These are phyloP conservation scores for Oncorhynchus kisutch DNA, from an alignment of 2,113 vertebrate species.

Conservation along the genomic window DNA sequence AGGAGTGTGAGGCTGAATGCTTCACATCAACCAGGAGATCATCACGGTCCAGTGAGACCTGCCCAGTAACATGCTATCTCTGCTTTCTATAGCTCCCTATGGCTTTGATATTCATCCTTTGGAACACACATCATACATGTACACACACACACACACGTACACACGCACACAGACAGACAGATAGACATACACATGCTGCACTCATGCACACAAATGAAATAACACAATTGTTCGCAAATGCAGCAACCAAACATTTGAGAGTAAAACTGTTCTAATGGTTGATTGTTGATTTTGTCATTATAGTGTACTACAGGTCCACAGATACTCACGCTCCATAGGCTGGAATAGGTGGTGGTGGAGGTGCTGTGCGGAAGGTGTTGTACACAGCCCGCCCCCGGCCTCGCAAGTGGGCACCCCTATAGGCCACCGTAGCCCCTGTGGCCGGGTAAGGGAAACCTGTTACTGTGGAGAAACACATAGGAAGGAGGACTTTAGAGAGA, in stretches of 20 bases:
- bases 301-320: background rate
- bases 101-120: conserved; percentile 46
- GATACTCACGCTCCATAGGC: conserved; percentile 92
- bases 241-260: too few species aligned
- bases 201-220: background rate
- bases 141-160: background rate
- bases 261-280: background rate
- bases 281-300: background rate
- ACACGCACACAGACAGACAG: background rate
- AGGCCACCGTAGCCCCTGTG: conserved; percentile 87
- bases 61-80: conserved; percentile 51
- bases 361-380: conserved; percentile 89
- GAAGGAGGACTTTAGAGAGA: background rate
- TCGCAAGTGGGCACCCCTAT: conserved; percentile 89
- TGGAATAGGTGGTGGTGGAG: conserved; percentile 89
- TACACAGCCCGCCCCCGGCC: conserved; percentile 90
- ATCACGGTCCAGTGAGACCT: conserved; percentile 51
- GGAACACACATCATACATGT: conserved; percentile 1
- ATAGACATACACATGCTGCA: background rate
- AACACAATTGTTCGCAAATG: too few species aligned
- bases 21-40: conserved; percentile 58
- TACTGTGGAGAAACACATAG: conserved; percentile 66
- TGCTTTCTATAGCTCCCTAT: conserved; percentile 37
- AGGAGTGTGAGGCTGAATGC: conserved; percentile 19
- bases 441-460: conserved; percentile 92